Evolutionary conservation across 2,797 vertebrate species (phyloP).

Genomic region (Premnoplex brunnescens): DNA sequence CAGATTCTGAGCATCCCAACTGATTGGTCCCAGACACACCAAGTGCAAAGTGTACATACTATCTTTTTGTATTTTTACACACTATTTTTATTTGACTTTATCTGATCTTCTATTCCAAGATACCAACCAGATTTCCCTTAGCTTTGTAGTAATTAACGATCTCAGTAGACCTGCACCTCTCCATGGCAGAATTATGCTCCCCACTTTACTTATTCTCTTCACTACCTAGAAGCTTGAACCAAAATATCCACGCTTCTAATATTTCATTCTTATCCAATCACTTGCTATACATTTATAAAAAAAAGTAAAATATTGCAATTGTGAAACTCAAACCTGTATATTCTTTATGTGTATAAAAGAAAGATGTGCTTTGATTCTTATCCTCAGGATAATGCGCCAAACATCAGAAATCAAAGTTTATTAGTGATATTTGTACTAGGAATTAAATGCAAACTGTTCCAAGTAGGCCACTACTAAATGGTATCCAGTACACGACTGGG

Average conservation of each 20-base stretch:
- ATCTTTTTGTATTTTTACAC: neutral
- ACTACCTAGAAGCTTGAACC: neutral
- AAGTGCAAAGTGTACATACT: neutral
- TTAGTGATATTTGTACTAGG: neutral
- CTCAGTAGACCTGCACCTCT: neutral
- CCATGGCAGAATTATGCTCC: neutral
- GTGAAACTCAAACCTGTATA: neutral
- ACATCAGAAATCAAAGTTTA: neutral
- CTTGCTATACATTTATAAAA: neutral
- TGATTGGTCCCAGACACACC: neutral
- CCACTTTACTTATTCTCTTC: neutral
- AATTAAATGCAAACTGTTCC: neutral
- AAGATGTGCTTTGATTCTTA: neutral
- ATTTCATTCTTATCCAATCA: neutral
- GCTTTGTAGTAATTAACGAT: neutral
- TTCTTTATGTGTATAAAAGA: neutral
- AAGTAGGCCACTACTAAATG: neutral
- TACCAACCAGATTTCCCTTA: neutral
- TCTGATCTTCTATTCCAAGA: neutral
- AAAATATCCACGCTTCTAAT: neutral
- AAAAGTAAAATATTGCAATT: neutral
- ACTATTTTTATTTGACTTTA: neutral
- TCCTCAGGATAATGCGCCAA: neutral
- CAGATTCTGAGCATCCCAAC: neutral
- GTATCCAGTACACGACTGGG: neutral